A percentile compares a stretch with the other conserved stretches of the same genome.
Evolutionary conservation across 2,888 invertebrate genomes (phyloP).

Genomic region (Platerodrilus igneus): DNA sequence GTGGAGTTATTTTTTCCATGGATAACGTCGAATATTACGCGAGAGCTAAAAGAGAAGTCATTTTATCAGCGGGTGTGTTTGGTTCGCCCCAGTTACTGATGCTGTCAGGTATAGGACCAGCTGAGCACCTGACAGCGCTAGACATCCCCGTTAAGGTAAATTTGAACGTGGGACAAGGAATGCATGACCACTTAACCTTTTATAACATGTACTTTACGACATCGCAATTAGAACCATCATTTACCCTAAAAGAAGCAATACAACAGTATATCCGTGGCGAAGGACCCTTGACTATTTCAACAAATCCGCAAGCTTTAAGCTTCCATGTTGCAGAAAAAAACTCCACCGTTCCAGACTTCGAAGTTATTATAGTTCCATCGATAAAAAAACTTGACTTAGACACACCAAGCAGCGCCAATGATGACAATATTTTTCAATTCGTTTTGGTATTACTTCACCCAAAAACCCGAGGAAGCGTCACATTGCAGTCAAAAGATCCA

Average conservation of each 20-base stretch:
- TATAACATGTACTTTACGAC: conserved; percentile 24
- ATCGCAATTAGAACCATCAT: conserved; percentile 15
- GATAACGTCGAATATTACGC: conserved; percentile 48
- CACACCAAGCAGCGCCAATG: conserved; percentile 5
- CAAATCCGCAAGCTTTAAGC: conserved; percentile 16
- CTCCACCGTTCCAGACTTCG: conserved; percentile 18
- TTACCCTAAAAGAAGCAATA: conserved; percentile 15
- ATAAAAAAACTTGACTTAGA: conserved; percentile 1
- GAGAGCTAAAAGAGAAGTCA: conserved; percentile 61
- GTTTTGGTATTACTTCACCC: conserved; percentile 32
- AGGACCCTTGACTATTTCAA: conserved; percentile 26
- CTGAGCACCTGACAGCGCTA: conserved; percentile 25
- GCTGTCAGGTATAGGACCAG: conserved; percentile 37
- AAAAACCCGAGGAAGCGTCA: conserved; percentile 33
- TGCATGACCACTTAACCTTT: conserved; percentile 34
- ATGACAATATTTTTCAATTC: conserved; percentile 12
- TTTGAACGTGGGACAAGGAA: conserved; percentile 30
- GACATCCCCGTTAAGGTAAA: conserved; percentile 30
- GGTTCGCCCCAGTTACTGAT: conserved; percentile 47
- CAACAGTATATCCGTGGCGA: conserved; percentile 25
- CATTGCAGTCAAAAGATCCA: conserved; percentile 33
- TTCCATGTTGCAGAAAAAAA: conserved; percentile 13
- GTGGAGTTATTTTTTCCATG: conserved; percentile 54
- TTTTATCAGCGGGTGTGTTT: conserved; percentile 72
- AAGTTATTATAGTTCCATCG: conserved; percentile 21